Evolutionary conservation across 2,888 invertebrate species (phyloP).

Genomic region (Gisinianus flammeolus): DNA sequence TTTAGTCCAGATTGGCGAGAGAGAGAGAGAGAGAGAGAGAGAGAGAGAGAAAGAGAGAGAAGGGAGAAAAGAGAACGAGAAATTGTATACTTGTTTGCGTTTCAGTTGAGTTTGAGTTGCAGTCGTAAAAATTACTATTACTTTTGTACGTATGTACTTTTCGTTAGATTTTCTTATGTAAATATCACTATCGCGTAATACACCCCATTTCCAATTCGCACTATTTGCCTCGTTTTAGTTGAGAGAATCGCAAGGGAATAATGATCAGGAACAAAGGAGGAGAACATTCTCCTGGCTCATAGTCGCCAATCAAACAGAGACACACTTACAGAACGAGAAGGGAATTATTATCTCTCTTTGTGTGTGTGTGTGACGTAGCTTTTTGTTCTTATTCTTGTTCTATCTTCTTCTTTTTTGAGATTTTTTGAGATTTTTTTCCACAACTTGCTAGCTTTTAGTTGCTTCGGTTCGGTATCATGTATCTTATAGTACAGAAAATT

Average conservation of each 20-base stretch:
- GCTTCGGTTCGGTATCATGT: not conserved
- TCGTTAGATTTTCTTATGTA: not conserved
- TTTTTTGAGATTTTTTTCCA: not conserved
- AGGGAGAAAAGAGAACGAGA: no score
- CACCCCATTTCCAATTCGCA: not conserved
- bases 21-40: no score
- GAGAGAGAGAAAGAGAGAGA: no score
- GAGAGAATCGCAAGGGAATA: conserved; percentile 14
- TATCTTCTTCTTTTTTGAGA: not conserved
- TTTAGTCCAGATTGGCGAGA: no score
- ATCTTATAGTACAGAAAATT: conserved; percentile 4
- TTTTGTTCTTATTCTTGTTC: not conserved
- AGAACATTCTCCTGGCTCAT: no score
- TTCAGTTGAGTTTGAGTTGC: no score
- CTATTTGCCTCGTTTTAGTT: not conserved
- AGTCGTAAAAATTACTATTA: no score
- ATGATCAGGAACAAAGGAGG: not conserved
- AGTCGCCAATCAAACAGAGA: not conserved
- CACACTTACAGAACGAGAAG: not conserved
- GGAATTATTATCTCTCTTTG: conserved; percentile 3
- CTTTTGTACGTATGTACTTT: not conserved
- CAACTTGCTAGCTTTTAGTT: not conserved
- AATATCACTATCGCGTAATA: not conserved
- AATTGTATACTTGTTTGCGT: no score
- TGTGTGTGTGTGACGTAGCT: no score